Conservation (phyloP, 1,140 invertebrate species). For the Sycophila sp. region DNA sequence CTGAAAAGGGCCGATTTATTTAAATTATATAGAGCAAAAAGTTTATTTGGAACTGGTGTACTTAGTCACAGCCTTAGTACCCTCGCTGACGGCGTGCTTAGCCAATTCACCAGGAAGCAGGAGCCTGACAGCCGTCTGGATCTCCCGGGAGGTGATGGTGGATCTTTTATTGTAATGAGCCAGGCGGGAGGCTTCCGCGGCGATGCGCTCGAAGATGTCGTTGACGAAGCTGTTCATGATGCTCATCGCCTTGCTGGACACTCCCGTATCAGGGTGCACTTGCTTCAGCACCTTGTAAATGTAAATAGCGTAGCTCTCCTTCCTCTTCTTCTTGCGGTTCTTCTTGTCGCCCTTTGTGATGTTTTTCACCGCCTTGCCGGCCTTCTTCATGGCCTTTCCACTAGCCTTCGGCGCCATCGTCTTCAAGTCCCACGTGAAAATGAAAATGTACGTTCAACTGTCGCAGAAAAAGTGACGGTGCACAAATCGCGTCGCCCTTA, state of each 20-base stretch:
- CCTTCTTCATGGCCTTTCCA: constrained; percentile 66
- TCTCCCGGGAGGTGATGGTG: constrained; percentile 63
- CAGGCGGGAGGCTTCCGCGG: constrained; percentile 75
- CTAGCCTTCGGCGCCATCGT: constrained; percentile 64
- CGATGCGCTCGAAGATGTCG: constrained; percentile 77
- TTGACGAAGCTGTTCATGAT: constrained; percentile 76
- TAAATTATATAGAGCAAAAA: background rate
- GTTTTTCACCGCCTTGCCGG: constrained; percentile 67
- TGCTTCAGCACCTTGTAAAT: constrained; percentile 77
- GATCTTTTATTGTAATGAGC: constrained; percentile 77
- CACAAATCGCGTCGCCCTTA: too few relatives aligned
- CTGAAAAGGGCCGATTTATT: background rate
- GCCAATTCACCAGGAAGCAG: constrained; percentile 71
- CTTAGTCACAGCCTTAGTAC: constrained; percentile 71
- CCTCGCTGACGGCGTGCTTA: constrained; percentile 71
- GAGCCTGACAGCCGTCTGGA: constrained; percentile 62
- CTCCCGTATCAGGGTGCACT: constrained; percentile 71
- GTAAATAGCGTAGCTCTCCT: too few relatives aligned
- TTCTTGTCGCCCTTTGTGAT: constrained; percentile 53
- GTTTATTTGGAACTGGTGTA: constrained; percentile 68
- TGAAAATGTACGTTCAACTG: background rate
- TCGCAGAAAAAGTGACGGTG: background rate
- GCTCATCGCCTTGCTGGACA: constrained; percentile 70
- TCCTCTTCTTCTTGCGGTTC: constrained; percentile 73
- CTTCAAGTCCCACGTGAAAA: too few relatives aligned